Base-by-base conservation (phyloP, 1,140 invertebrate species). In the Heliothis virescens region DNA sequence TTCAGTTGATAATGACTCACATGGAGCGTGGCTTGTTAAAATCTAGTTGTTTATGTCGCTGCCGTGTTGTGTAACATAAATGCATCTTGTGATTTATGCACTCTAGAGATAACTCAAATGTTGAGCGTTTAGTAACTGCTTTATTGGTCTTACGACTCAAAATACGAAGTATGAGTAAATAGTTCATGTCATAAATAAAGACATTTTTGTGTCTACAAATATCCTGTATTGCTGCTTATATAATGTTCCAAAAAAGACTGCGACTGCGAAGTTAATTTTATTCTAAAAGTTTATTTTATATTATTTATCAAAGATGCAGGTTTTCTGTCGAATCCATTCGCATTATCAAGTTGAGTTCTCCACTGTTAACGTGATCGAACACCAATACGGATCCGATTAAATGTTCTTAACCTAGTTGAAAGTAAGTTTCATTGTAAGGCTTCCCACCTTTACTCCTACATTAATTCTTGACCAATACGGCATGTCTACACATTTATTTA, bases 191-290 rank as follows among this genome's bases (percentile, higher is more conserved):
- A n/a, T n/a, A n/a, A n/a, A 79, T 67, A 82, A 83, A 79, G 86
- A 75, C 84, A 79, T 86, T 88, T 85, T 84, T 89, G 79, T 85
- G 65, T 79, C 74, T 7, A 29, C 48, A 89, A 87, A 89, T 85
- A 79, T 55, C 59, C 78, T 67, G 76, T 77, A 82, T 79, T 21
- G 48, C 53, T 78, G 80, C 89, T 92, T 90, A 87, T 89, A 79
- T 89, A 89, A 86, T 85, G 87, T 80, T 87, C 87, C 85, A 85
- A 91, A 91, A 90, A 85, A 53, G 21, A 77, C 53, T 65, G 85
- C 84, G 89, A 89, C 81, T 89, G 89, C 67, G 83, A 77, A n/a
- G n/a, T n/a, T n/a, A n/a, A n/a, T n/a, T n/a, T n/a, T n/a, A n/a
- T n/a, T n/a, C n/a, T n/a, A n/a, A n/a, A n/a, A n/a, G 5, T 83